Conservation (phyloP, 2,113 vertebrate genomes). For the Acrocephalus arundinaceus region DNA sequence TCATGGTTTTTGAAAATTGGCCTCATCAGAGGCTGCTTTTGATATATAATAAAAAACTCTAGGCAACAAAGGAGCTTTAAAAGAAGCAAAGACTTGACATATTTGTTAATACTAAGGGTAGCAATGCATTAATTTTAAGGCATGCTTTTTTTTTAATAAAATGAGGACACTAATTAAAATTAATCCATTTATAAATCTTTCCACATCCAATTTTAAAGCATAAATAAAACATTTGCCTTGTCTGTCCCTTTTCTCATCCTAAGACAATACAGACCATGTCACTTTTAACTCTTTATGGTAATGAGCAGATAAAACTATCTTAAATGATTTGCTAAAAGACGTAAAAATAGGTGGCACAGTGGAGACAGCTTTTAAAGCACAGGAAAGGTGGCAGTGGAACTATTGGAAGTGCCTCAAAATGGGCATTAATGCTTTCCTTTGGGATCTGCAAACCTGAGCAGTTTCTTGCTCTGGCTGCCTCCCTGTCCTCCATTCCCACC, state of each 20-base stretch:
- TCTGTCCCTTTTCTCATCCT: background rate
- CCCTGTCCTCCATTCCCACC: background rate
- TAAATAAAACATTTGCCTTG: conserved; percentile 46
- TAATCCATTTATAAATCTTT: conserved; percentile 52
- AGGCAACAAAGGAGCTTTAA: background rate
- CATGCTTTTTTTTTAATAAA: background rate
- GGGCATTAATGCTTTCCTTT: conserved; percentile 4
- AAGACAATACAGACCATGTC: background rate
- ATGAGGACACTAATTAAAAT: conserved; percentile 55
- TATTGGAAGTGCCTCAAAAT: background rate
- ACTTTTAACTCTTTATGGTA: conserved; percentile 37
- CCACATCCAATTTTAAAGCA: background rate
- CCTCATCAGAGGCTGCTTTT: background rate
- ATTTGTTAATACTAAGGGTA: background rate
- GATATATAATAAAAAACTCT: background rate
- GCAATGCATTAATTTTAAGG: conserved; percentile 43
- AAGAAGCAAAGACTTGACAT: conserved; percentile 5
- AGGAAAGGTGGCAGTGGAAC: background rate
- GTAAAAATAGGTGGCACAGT: background rate
- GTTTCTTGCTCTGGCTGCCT: background rate
- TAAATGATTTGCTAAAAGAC: background rate
- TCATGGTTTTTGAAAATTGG: background rate
- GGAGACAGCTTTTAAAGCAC: background rate
- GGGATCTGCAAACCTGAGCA: background rate
- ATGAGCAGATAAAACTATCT: background rate